Conservation (phyloP, 2,113 vertebrate genomes). For the Cinclus cinclus region DNA sequence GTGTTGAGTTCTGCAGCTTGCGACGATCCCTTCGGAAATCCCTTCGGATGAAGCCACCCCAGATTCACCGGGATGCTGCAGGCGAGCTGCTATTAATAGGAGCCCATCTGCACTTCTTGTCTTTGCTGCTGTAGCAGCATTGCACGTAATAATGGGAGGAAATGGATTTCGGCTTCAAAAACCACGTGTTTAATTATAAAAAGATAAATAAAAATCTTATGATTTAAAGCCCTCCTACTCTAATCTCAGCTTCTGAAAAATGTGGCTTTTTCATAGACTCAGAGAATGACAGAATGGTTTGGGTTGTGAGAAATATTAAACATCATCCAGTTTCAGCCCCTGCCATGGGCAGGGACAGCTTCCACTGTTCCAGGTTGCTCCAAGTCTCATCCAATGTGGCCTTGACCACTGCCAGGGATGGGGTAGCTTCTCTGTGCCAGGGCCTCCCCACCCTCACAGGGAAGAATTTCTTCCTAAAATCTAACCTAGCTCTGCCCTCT, state of each 20-base stretch:
- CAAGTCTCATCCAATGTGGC: not conserved
- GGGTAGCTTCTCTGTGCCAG: not conserved
- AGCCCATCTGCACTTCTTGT: not conserved
- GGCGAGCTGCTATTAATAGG: not conserved
- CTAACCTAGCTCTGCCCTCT: not conserved
- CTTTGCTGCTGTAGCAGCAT: not conserved
- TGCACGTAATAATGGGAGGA: not conserved
- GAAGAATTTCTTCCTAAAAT: not conserved
- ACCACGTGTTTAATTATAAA: not conserved
- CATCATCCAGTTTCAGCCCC: not conserved
- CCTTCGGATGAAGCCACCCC: not conserved
- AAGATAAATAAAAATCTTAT: not conserved
- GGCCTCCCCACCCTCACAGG: fast-evolving
- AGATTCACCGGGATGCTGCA: not conserved
- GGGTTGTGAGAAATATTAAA: not conserved
- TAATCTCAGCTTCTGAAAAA: not conserved
- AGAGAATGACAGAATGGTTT: not conserved
- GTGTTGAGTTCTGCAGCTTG: conserved; percentile 1
- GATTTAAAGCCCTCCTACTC: fast-evolving
- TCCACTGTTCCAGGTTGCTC: not conserved
- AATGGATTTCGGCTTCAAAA: not conserved
- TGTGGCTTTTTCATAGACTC: not conserved
- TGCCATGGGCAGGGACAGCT: not conserved
- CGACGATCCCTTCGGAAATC: not conserved
- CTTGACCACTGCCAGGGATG: not conserved